Evolutionary conservation across 2,797 vertebrate species (phyloP).

Genomic region (Periparus ater): DNA sequence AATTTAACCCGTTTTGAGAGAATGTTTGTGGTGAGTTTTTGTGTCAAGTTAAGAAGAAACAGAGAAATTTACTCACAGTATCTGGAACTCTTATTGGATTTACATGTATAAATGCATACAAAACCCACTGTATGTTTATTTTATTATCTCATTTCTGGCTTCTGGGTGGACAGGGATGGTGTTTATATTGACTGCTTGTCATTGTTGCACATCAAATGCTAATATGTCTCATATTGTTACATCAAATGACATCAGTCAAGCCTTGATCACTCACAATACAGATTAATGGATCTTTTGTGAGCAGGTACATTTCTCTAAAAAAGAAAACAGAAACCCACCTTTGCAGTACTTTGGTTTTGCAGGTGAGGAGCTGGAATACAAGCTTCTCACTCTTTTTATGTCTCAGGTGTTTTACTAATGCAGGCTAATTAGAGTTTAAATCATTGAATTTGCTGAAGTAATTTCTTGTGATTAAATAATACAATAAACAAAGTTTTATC

Average conservation of each 20-base stretch:
- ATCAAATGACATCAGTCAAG: neutral
- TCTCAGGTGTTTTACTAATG: neutral
- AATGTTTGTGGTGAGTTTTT: neutral
- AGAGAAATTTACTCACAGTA: neutral
- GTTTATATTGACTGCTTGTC: neutral
- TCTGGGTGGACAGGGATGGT: neutral
- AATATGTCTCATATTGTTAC: neutral
- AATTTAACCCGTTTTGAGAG: neutral
- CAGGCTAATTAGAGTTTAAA: neutral
- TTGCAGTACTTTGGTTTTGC: neutral
- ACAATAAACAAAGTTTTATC: accelerated
- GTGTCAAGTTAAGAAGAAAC: neutral
- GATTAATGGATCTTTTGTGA: neutral
- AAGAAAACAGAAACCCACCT: neutral
- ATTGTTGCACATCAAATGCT: neutral
- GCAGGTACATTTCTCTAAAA: neutral
- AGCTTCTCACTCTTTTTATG: neutral
- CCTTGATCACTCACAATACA: neutral
- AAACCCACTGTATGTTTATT: neutral
- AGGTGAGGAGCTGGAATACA: neutral
- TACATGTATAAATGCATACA: neutral
- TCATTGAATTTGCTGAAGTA: neutral
- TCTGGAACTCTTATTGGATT: neutral
- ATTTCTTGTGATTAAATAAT: neutral
- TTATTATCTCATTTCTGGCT: neutral